Percentiles rank a stretch among this genome's conserved stretches.
Evolutionary conservation across 2,888 invertebrate genomes (phyloP).

Genomic region (Vanessa cardui): DNA sequence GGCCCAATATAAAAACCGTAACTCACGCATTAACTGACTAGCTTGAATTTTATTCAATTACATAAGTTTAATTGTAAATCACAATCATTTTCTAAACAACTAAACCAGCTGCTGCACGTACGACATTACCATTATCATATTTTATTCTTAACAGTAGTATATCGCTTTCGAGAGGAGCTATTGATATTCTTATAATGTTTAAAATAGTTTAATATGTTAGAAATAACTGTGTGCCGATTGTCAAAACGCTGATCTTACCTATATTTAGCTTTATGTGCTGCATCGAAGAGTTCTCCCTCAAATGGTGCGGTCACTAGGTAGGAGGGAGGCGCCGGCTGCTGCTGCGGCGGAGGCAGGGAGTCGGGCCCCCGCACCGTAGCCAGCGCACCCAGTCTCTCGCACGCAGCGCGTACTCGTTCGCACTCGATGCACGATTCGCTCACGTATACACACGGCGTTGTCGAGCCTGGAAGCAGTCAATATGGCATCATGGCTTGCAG

Average conservation of each 20-base stretch:
- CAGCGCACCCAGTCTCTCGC: slow-evolving; percentile 75
- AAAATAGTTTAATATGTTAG: too few relatives aligned
- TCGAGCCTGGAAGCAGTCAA: slow-evolving; percentile 59
- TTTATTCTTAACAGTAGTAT: too few relatives aligned
- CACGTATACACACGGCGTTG: slow-evolving; percentile 73
- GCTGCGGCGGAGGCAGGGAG: slow-evolving; percentile 65
- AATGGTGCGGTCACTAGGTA: slow-evolving; percentile 88
- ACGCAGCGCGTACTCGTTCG: slow-evolving; percentile 76
- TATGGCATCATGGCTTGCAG: slow-evolving; percentile 23
- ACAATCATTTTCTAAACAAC: background rate
- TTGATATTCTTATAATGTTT: too few relatives aligned
- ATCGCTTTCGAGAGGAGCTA: too few relatives aligned
- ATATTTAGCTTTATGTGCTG: slow-evolving; percentile 83
- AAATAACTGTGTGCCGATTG: background rate
- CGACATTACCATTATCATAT: too few relatives aligned
- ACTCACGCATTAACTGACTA: slow-evolving; percentile 23
- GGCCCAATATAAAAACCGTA: slow-evolving; percentile 35
- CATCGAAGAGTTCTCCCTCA: slow-evolving; percentile 87
- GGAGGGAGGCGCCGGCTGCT: slow-evolving; percentile 64
- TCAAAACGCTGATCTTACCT: slow-evolving; percentile 53
- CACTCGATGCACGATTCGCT: slow-evolving; percentile 76
- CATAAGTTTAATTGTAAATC: slow-evolving; percentile 16
- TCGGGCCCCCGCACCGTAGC: slow-evolving; percentile 69
- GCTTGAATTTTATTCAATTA: slow-evolving; percentile 8
- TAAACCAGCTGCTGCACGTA: too few relatives aligned